Evolutionary conservation across 1,140 invertebrate species (phyloP).

Genomic region (Meloidogyne floridensis): DNA sequence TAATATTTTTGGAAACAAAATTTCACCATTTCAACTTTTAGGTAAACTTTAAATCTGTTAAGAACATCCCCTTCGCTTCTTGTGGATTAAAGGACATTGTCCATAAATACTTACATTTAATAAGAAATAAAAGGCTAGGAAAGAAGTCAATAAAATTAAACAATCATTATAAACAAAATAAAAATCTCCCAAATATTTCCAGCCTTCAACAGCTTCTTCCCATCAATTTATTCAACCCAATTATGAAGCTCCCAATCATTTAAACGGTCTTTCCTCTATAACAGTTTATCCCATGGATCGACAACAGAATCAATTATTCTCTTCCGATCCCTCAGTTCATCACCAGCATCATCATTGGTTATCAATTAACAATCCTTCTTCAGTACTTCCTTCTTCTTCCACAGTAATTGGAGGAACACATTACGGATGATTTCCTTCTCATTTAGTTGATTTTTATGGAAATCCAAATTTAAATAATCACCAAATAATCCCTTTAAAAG

Average conservation of each 20-base stretch:
- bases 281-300: not conserved
- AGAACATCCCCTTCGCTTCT: too few relatives aligned
- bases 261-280: not conserved
- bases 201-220: not conserved
- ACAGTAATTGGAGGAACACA: not conserved
- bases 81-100: too few relatives aligned
- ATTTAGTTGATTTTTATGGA: constrained; percentile 10
- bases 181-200: too few relatives aligned
- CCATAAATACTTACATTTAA: too few relatives aligned
- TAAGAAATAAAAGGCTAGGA: too few relatives aligned
- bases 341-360: not conserved
- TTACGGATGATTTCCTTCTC: not conserved
- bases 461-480: not conserved
- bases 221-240: not conserved
- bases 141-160: too few relatives aligned
- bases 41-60: too few relatives aligned
- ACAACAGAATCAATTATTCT: not conserved
- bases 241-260: not conserved
- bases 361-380: not conserved
- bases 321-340: not conserved
- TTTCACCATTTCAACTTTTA: too few relatives aligned
- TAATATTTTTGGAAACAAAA: too few relatives aligned
- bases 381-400: not conserved
- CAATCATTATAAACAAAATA: too few relatives aligned
- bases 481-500: too few relatives aligned